Conservation (phyloP, 2,113 vertebrate genomes). For the Eurystomus gularis region DNA sequence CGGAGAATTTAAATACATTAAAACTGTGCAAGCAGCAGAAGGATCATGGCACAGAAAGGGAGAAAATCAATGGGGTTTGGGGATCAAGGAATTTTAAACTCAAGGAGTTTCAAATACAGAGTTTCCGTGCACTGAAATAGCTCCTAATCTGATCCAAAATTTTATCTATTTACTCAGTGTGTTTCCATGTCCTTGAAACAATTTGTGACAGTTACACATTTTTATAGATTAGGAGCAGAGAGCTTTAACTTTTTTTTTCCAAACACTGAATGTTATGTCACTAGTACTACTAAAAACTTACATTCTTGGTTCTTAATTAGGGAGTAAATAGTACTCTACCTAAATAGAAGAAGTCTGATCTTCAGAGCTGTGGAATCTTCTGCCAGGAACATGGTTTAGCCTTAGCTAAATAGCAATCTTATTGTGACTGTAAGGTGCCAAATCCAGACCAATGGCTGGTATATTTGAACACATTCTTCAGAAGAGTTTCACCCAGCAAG, state of each 20-base stretch:
- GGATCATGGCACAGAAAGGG: neutral
- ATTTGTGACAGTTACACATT: neutral
- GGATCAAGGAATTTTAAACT: constrained; percentile 33
- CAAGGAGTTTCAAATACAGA: neutral
- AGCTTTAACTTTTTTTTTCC: neutral
- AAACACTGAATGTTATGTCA: neutral
- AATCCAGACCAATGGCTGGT: neutral
- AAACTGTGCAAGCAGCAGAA: constrained; percentile 19
- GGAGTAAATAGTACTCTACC: neutral
- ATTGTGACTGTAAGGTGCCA: neutral
- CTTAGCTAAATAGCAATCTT: neutral
- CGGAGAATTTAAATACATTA: constrained; percentile 36
- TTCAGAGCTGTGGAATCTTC: neutral
- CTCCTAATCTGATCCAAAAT: neutral
- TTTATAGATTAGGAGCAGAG: neutral
- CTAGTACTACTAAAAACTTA: neutral
- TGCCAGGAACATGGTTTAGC: neutral
- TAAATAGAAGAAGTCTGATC: neutral
- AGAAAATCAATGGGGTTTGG: constrained; percentile 40
- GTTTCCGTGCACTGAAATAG: neutral
- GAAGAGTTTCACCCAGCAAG: neutral
- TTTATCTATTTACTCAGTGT: neutral
- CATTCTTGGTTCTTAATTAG: neutral
- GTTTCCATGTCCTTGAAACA: constrained; percentile 9
- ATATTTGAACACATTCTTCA: neutral